phyloP scores from a whole-genome alignment of 2,797 vertebrate genomes.

The Pseudocheirus occidentalis region DNA sequence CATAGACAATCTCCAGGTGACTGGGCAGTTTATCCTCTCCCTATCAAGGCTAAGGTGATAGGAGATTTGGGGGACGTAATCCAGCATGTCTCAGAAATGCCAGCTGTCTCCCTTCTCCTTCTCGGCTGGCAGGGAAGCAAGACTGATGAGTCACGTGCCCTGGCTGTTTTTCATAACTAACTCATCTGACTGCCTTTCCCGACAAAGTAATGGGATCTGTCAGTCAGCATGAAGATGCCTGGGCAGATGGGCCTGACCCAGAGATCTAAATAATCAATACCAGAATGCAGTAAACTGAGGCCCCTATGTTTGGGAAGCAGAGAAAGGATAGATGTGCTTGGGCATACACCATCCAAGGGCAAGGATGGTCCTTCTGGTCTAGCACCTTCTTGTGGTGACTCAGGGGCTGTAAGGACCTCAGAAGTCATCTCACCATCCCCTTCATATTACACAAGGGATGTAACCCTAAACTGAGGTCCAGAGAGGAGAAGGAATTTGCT shows the following conservation, averaged over 20 bases:
- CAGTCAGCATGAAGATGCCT: slow-evolving; percentile 78
- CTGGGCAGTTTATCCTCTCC: slow-evolving; percentile 83
- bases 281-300: slow-evolving; percentile 66
- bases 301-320: neutral
- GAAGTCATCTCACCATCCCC: neutral
- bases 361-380: neutral
- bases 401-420: neutral
- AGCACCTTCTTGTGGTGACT: neutral
- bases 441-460: neutral
- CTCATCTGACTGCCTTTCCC: slow-evolving; percentile 81
- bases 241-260: slow-evolving; percentile 45
- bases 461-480: neutral
- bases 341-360: neutral
- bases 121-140: slow-evolving; percentile 76
- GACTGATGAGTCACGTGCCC: slow-evolving; percentile 82
- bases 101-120: slow-evolving; percentile 81
- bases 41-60: slow-evolving; percentile 83
- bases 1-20: neutral
- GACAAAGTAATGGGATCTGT: slow-evolving; percentile 86
- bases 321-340: neutral
- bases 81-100: slow-evolving; percentile 82
- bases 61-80: slow-evolving; percentile 83
- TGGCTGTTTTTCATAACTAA: slow-evolving; percentile 79
- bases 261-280: slow-evolving; percentile 82
- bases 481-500: too few species aligned